Conservation (phyloP, 2,113 vertebrate species). For the Eolophus roseicapilla region DNA sequence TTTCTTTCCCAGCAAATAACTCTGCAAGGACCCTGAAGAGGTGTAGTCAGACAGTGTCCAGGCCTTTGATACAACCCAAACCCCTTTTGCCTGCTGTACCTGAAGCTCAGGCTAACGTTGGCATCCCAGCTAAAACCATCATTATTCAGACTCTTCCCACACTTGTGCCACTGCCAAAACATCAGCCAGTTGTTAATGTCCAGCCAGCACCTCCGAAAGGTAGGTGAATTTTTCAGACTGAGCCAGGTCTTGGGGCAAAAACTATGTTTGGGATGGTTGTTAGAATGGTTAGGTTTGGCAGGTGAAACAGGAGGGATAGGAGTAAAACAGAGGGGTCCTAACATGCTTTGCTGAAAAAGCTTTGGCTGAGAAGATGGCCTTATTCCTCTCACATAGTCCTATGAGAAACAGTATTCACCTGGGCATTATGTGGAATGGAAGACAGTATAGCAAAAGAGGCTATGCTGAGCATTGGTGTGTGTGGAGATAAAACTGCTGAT, state of each 20-base stretch:
- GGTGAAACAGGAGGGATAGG: neutral
- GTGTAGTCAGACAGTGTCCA: constrained; percentile 76
- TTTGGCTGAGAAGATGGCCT: neutral
- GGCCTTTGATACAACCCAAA: constrained; percentile 88
- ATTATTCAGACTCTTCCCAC: constrained; percentile 90
- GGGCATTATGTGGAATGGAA: neutral
- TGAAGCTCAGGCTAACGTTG: constrained; percentile 73
- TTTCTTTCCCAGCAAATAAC: constrained; percentile 74
- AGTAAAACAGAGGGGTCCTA: neutral
- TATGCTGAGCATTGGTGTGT: neutral
- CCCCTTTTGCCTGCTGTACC: constrained; percentile 82
- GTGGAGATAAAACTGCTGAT: neutral
- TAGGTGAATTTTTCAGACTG: constrained; percentile 36
- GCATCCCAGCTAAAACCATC: constrained; percentile 86
- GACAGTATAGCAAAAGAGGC: neutral
- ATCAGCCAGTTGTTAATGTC: constrained; percentile 79
- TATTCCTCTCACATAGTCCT: neutral
- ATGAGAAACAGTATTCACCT: neutral
- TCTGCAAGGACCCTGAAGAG: constrained; percentile 71
- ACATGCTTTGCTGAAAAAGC: neutral
- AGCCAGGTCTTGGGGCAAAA: neutral
- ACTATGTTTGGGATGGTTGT: neutral
- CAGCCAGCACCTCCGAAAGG: constrained; percentile 86
- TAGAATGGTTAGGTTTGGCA: neutral
- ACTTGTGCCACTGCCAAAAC: constrained; percentile 82